Evolutionary conservation across 2,797 vertebrate species (phyloP), one percentile per base, ranked within the genome.

Genomic region (Chrysocyon brachyurus): DNA sequence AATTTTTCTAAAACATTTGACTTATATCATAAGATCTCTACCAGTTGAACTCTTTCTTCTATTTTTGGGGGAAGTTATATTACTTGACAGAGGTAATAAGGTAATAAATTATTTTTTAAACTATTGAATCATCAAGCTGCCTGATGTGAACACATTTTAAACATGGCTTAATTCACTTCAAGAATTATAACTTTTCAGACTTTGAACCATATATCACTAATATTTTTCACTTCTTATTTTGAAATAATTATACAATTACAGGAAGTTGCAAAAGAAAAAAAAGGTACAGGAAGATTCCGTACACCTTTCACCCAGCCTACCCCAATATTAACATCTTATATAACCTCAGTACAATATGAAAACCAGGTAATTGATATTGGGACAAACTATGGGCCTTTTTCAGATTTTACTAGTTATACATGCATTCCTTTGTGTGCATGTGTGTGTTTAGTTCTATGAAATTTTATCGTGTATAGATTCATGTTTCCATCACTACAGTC

Each of bases 61-160:
- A 36, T 40, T 61, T 81, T 66, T 77, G 70, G 54, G 46, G 21
- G 31, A 2, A 95, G 86, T n/a, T 89, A 8, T 79, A 63, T 89
- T 64, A 87, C 68, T 68, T 91, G 46, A 88, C 36, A 83, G 54
- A 93, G 12, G 6, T 66, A 79, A 87, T 49, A 2, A 82, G 12
- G 6, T 66, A 75, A 87, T 49, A 2, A 82, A 46, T 90, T 92
- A 31, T 46, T 61, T 84, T 96, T 73, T 89, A 83, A 95, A 82
- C 49, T 64, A 56, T 19, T 66, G 16, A 91, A 81, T 82, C 52
- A 92, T 77, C 11, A 81, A 90, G 64, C 12, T 77, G 36, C 16
- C 59, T 56, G 75, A 92, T 87, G 31, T 21, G 78, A 96, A 96
- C 16, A 75, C 31, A 72, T 82, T 87, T 96, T 87, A 77, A 77